Percentiles rank a stretch among this genome's conserved stretches.
These are phyloP conservation scores for Diabrotica undecimpunctata DNA, from an alignment of 1,140 invertebrate genomes.

Conservation along the genomic window DNA sequence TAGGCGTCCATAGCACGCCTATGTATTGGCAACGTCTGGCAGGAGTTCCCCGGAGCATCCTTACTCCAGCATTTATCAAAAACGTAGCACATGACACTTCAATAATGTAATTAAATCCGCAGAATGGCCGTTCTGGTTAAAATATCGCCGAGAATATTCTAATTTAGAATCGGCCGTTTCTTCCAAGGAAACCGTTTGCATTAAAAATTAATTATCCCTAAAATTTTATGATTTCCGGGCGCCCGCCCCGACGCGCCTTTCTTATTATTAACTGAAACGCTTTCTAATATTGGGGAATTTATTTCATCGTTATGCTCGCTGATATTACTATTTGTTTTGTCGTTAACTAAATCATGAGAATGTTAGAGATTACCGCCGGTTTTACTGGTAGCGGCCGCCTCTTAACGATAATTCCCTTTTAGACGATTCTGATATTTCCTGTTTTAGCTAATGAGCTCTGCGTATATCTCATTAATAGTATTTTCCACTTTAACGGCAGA, in stretches of 20 bases:
- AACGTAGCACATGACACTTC: constrained; percentile 47
- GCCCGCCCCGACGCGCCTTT: not conserved
- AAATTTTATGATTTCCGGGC: constrained; percentile 36
- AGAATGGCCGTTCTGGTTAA: constrained; percentile 45
- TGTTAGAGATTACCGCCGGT: too few relatives aligned
- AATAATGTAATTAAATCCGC: constrained; percentile 50
- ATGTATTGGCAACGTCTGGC: not conserved
- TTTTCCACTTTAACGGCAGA: too few relatives aligned
- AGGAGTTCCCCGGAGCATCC: not conserved
- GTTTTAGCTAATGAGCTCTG: too few relatives aligned
- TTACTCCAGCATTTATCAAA: constrained; percentile 44
- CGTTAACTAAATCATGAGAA: too few relatives aligned
- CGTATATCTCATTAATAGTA: too few relatives aligned
- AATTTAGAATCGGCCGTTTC: constrained; percentile 41
- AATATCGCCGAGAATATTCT: constrained; percentile 46
- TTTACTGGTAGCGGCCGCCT: too few relatives aligned
- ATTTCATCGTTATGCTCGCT: not conserved
- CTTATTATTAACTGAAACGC: constrained; percentile 12
- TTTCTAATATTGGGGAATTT: constrained; percentile 10
- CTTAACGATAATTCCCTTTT: too few relatives aligned
- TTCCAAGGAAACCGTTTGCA: constrained; percentile 34
- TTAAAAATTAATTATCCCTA: constrained; percentile 46
- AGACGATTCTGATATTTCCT: too few relatives aligned
- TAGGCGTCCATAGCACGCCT: too few relatives aligned
- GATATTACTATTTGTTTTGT: too few relatives aligned